Evolutionary conservation across 2,113 vertebrate species (phyloP).

Genomic region (Paedocypris sp.): DNA sequence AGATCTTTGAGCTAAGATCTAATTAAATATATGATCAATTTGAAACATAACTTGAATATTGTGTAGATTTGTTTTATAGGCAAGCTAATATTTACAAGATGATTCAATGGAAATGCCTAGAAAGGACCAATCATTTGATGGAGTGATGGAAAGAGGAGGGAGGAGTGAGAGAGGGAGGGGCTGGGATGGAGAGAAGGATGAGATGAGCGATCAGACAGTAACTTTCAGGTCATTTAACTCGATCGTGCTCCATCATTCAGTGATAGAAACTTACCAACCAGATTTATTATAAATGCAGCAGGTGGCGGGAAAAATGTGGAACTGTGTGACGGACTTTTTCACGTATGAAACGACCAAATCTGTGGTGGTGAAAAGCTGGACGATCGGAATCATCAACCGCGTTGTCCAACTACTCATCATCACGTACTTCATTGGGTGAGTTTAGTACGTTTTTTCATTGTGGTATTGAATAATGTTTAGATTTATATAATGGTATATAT

Average conservation of each 20-base stretch:
- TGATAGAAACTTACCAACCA: too few species aligned
- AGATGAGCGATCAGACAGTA: too few species aligned
- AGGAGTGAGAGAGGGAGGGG: conserved; percentile 11
- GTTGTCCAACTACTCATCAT: conserved; percentile 85
- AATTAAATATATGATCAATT: too few species aligned
- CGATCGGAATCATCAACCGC: conserved; percentile 82
- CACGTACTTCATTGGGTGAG: conserved; percentile 76
- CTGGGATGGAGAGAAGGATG: not conserved
- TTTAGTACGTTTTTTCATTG: not conserved
- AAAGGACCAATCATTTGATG: not conserved
- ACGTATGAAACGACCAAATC: conserved; percentile 91
- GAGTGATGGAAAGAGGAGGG: not conserved
- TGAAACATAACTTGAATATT: too few species aligned
- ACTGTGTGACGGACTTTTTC: conserved; percentile 75
- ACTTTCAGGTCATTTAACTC: too few species aligned
- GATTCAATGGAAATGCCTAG: too few species aligned
- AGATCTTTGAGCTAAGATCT: too few species aligned
- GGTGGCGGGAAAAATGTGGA: conserved; percentile 56
- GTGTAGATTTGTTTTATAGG: too few species aligned
- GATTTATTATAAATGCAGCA: not conserved
- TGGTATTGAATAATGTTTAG: too few species aligned
- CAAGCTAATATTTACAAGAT: too few species aligned
- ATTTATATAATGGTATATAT: too few species aligned
- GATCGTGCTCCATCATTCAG: too few species aligned
- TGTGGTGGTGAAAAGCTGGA: conserved; percentile 92